Base-by-base conservation (phyloP, 92 coral and sea anemone genomes). In the Epizoanthus scotinus region DNA sequence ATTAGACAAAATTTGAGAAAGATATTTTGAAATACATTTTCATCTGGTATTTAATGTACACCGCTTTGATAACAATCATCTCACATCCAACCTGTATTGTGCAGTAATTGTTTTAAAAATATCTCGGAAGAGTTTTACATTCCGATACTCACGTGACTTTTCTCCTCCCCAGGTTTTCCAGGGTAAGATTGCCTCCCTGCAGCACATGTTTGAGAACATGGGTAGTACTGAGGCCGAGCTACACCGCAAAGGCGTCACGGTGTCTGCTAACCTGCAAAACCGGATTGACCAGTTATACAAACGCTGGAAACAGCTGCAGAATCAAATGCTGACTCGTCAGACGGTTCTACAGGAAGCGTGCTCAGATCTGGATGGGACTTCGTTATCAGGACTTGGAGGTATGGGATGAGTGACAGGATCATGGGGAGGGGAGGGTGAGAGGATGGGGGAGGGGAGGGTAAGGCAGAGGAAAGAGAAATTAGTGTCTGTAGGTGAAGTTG, bases 301-400 rank as follows among this genome's bases (percentile, higher is more conserved):
- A 65, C 92, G 99, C 47, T 95, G 99, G 99, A 95, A 95, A 58
- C 98, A 95, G 73, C 82, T 95, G 34, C 99, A 95, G 84, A 84
- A 89, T 58, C 97, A 95, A 66, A 91, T 95, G 94, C 62, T 95
- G 57, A 92, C 94, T 77, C 86, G 99, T 71, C 98, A 95, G 72
- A 94, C 94, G 52, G 90, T 93, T 22, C 78, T 95, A 38, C 99
- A 95, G 81, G 99, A 95, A 53, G 97, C 94, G 17, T 89, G 88
- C 87, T 84, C 98, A 1, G 97, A 94, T 49, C 81, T 91, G 54
- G 99, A 95, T 59, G 78, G 81, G 71, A 72, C 86, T 70, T 90
- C 94, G 55, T 67, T 92, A 8, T 93, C 89, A 38, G 94, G 94
- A 29, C 87, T 95, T 12, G 95, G 86, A 81, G 99, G 99, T 94